Base-by-base conservation (phyloP, 2,888 invertebrate genomes). In the Octodonta nipae region DNA sequence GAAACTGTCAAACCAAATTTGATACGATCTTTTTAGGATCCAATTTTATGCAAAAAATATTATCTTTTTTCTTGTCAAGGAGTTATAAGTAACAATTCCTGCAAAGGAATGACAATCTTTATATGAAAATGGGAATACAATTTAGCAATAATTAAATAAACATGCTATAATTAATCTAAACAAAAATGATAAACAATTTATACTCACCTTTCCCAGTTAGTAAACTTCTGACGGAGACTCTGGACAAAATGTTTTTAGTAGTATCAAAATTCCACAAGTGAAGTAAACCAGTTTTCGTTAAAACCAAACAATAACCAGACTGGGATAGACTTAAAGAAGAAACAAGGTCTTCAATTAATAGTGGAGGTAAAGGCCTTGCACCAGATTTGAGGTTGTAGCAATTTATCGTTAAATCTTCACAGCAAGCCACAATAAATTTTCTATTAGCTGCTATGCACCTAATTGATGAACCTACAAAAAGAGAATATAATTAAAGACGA, bases 331-430 rank as follows among this genome's bases (percentile, higher is more conserved):
- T 58, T 6, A 81, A 52, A 4, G 71, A 68, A 4, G 78, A 73
- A 22, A 75, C 67, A 1, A 71, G 49, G 46, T 73, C 67, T 32
- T 70, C 66, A 12, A 77, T 60, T 7, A 71, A 57, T 20, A 77
- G 51, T 7, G 70, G 65, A 1, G 75, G 73, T 20, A 68, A 52
- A 2, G 68, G 48, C 40, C 66, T 59, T 2, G 56, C 56, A 2
- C 70, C 65, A 5, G 61, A 62, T 31, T 54, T 55, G 8, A 74
- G 66, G 17, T 66, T 59, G 57, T 78, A 74, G 17, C 72, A 65
- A 56, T 78, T 75, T 44, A 83, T 63, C 27, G 73, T 67, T 27
- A 70, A 66, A 64, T 84, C 81, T 38, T 73, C 73, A 58, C 81
- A 79, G 41, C 75, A 66, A 30, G 71, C 73, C 49, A 72, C 68